phyloP scores from a whole-genome alignment of 1,140 invertebrate species.

The Microplitis mediator region DNA sequence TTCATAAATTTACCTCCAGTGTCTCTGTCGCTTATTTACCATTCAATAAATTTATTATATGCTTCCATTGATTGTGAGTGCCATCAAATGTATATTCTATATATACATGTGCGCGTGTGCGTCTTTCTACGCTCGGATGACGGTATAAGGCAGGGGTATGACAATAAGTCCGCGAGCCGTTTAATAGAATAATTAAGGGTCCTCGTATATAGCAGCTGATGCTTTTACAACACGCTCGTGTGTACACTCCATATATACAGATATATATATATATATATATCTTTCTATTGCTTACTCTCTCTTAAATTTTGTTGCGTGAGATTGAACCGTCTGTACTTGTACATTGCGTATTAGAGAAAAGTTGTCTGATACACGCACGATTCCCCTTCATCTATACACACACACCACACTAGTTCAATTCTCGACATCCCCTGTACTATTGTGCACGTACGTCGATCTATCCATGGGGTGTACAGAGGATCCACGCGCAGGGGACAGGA shows the following conservation, averaged over 20 bases:
- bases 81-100: constrained; percentile 21
- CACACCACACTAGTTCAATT: not conserved
- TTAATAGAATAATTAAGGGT: constrained; percentile 64
- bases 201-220: constrained; percentile 56
- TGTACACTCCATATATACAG: constrained; percentile 17
- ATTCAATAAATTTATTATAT: constrained; percentile 33
- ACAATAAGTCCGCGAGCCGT: constrained; percentile 59
- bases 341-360: not conserved
- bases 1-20: too few relatives aligned
- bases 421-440: not conserved
- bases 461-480: not conserved
- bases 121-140: constrained; percentile 6
- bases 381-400: not conserved
- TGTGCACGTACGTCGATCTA: not conserved
- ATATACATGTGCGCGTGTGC: constrained; percentile 16
- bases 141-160: constrained; percentile 32
- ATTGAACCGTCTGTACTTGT: not conserved
- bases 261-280: not conserved
- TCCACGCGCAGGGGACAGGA: not conserved
- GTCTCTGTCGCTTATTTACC: too few relatives aligned
- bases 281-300: not conserved
- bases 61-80: too few relatives aligned
- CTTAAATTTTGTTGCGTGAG: constrained; percentile 26
- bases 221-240: constrained; percentile 37
- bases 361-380: not conserved